These are phyloP conservation scores for Pteruthius melanotis DNA, from an alignment of 2,113 vertebrate species.

Conservation along the genomic window DNA sequence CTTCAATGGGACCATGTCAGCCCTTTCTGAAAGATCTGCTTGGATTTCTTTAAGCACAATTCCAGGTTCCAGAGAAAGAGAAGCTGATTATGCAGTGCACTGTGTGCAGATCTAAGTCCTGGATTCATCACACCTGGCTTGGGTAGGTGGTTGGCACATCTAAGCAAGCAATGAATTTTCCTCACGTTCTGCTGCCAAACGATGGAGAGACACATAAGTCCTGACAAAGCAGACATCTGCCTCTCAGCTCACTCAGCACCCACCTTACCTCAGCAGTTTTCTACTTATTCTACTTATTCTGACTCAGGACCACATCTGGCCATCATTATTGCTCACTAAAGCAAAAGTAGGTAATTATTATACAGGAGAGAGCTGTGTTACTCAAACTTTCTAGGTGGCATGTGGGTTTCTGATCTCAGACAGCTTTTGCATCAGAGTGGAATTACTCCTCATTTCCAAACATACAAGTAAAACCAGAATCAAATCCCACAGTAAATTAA, in stretches of 20 bases:
- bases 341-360: slow-evolving; percentile 21
- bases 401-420: slow-evolving; percentile 40
- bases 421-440: slow-evolving; percentile 1
- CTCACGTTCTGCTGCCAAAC: background rate
- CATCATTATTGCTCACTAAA: slow-evolving; percentile 32
- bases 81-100: background rate
- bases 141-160: background rate
- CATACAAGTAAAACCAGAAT: background rate
- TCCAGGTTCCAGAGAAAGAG: background rate
- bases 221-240: slow-evolving; percentile 40
- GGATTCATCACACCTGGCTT: slow-evolving; percentile 16
- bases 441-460: slow-evolving; percentile 25
- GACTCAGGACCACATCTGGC: slow-evolving; percentile 34
- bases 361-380: background rate
- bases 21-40: background rate
- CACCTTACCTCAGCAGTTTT: slow-evolving; percentile 44
- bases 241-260: slow-evolving; percentile 45
- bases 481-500: background rate
- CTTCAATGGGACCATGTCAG: background rate
- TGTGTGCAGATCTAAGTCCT: background rate
- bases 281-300: background rate
- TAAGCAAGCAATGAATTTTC: slow-evolving; percentile 23
- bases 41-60: background rate
- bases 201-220: background rate
- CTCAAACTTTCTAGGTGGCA: background rate